Percentiles rank a stretch among this genome's conserved stretches.
These are phyloP conservation scores for Gambelia wislizenii DNA, from an alignment of 2,797 vertebrate species.

Conservation along the genomic window DNA sequence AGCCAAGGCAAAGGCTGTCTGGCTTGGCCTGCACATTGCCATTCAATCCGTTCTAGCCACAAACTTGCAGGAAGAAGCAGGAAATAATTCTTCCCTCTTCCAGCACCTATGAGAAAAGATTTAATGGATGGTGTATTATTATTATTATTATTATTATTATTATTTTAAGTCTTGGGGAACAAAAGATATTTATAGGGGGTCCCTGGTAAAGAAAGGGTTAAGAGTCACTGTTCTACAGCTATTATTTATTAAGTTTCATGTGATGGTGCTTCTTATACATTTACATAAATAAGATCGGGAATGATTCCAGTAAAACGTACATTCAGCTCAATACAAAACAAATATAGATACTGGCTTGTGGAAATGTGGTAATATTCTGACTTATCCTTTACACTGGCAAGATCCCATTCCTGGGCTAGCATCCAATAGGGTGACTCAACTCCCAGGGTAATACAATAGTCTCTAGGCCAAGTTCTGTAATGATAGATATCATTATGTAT, in stretches of 20 bases:
- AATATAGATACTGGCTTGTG: neutral
- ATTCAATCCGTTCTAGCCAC: too few relatives aligned
- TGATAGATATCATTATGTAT: neutral
- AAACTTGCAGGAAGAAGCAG: too few relatives aligned
- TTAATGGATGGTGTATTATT: too few relatives aligned
- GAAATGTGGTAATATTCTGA: neutral
- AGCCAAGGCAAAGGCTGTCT: too few relatives aligned
- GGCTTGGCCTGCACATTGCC: too few relatives aligned
- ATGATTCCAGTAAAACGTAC: neutral
- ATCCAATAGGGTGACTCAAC: conserved; percentile 13
- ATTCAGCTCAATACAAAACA: neutral
- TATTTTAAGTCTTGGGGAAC: too few relatives aligned
- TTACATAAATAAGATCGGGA: conserved; percentile 1
- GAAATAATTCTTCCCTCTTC: too few relatives aligned
- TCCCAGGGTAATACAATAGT: neutral
- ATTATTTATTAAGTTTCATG: neutral
- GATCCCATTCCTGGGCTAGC: neutral
- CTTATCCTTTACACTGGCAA: neutral
- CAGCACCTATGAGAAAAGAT: too few relatives aligned
- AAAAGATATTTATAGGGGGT: too few relatives aligned
- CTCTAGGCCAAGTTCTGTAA: neutral
- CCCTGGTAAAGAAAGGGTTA: too few relatives aligned
- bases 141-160: too few relatives aligned
- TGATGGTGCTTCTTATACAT: neutral
- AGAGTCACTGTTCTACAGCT: too few relatives aligned